Conservation (phyloP, 2,797 vertebrate genomes). For the Sebastes ruberrimus region DNA sequence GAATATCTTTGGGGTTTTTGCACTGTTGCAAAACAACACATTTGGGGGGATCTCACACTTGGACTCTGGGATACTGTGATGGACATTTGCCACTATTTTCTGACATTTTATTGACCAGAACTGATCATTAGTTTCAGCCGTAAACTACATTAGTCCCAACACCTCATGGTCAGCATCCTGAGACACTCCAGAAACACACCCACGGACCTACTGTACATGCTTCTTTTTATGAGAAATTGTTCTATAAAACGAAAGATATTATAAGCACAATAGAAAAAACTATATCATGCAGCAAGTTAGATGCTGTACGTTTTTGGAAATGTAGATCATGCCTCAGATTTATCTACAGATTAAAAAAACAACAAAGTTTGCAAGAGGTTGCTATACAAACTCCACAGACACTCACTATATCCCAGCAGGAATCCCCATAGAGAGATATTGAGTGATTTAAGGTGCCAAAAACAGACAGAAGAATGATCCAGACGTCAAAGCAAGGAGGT, state of each 20-base stretch:
- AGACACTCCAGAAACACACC: not conserved
- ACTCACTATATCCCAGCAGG: not conserved
- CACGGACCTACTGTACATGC: not conserved
- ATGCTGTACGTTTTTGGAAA: not conserved
- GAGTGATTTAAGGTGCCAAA: conserved; percentile 3
- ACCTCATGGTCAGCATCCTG: not conserved
- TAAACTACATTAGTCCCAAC: not conserved
- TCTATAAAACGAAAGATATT: not conserved
- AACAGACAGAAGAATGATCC: not conserved
- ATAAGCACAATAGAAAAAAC: not conserved
- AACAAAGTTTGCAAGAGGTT: conserved; percentile 34
- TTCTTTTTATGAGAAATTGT: not conserved
- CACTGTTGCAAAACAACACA: not conserved
- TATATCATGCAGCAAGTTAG: not conserved
- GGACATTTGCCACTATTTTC: not conserved
- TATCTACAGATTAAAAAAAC: not conserved
- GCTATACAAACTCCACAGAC: not conserved
- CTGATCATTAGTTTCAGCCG: not conserved
- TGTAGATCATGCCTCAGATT: not conserved
- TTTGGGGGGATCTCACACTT: not conserved
- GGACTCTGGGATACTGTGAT: not conserved
- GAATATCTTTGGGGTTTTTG: not conserved
- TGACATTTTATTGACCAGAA: not conserved
- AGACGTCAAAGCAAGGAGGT: not conserved
- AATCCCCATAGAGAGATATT: not conserved